Conservation (phyloP, 2,888 invertebrate species). For the Ametastegia equiseti region DNA sequence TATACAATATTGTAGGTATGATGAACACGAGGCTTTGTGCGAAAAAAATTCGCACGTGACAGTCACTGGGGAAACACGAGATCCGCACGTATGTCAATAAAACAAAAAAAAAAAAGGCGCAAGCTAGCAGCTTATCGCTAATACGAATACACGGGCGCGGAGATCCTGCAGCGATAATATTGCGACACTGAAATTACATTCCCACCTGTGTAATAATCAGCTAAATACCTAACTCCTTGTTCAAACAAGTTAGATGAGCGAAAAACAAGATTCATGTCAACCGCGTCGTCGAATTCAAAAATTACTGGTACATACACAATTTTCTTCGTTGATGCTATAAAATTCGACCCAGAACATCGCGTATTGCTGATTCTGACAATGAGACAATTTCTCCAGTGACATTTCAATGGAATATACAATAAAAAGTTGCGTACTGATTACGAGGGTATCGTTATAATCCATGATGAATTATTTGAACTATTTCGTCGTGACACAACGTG, state of each 20-base stretch:
- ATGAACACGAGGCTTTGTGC: background rate
- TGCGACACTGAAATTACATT: background rate
- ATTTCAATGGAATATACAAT: background rate
- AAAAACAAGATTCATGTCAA: no score
- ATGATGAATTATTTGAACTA: no score
- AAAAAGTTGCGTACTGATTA: background rate
- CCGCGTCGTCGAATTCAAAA: no score
- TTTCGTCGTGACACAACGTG: no score
- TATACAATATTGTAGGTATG: no score
- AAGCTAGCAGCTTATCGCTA: constrained; percentile 9
- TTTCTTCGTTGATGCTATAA: no score
- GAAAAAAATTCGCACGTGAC: constrained; percentile 22
- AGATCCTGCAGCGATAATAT: background rate
- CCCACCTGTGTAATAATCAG: background rate
- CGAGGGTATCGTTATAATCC: background rate
- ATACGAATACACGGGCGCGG: background rate
- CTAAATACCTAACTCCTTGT: background rate
- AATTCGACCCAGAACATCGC: no score
- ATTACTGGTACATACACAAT: no score
- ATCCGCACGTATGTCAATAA: constrained; percentile 2
- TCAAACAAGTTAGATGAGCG: no score
- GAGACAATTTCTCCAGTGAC: no score
- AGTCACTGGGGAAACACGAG: constrained; percentile 21
- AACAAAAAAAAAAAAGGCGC: background rate
- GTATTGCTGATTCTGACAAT: no score